Conservation (phyloP, 2,888 invertebrate genomes). For the Thymelicus sylvestris region DNA sequence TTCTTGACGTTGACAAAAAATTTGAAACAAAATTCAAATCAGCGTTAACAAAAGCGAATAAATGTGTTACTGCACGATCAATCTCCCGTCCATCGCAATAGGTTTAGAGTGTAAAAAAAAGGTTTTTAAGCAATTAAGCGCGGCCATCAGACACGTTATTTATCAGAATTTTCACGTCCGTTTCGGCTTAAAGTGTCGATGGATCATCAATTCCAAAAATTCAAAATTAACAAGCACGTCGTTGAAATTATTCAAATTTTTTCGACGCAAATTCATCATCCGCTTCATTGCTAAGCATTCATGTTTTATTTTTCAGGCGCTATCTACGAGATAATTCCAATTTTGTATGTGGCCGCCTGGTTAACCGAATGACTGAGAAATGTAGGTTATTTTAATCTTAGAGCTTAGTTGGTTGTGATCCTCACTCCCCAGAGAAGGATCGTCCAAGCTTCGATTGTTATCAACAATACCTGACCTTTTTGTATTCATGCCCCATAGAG, state of each 20-base stretch:
- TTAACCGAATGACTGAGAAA: no score
- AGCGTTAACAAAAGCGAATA: constrained; percentile 12
- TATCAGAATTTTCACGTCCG: constrained; percentile 28
- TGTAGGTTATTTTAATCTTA: no score
- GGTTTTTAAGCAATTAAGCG: constrained; percentile 10
- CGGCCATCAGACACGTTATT: constrained; percentile 18
- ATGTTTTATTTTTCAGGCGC: neutral
- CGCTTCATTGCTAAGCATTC: neutral
- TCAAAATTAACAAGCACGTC: constrained; percentile 30
- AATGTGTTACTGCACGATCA: neutral
- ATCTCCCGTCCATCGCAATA: constrained; percentile 13
- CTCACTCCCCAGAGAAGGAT: no score
- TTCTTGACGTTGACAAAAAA: neutral
- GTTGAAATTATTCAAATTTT: neutral
- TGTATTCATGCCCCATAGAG: no score
- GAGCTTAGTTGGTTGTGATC: no score
- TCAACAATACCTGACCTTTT: no score
- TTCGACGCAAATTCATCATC: constrained; percentile 1
- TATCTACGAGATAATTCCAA: no score
- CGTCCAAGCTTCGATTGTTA: no score
- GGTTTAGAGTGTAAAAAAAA: constrained; percentile 5
- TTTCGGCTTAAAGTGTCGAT: constrained; percentile 33
- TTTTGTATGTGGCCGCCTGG: no score
- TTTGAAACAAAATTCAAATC: constrained; percentile 14
- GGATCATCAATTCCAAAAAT: constrained; percentile 37